These are phyloP conservation scores for Colletes collaris DNA, from an alignment of 2,888 invertebrate species.

Conservation along the genomic window DNA sequence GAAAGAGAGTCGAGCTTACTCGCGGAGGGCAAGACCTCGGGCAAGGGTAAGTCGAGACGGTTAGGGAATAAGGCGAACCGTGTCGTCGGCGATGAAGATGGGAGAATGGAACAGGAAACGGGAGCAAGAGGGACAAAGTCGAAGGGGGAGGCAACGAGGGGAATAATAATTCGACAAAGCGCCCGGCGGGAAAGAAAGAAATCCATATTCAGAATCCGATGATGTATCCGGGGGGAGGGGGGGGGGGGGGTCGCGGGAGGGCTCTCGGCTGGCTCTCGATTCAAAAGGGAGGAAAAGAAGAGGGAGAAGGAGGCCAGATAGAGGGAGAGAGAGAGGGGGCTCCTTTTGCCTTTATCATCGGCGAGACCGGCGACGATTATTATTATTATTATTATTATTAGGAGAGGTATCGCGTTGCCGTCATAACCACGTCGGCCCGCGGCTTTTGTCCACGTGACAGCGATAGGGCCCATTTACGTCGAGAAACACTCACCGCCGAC, in stretches of 20 bases:
- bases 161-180: slow-evolving; percentile 77
- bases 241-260: slow-evolving; percentile 56
- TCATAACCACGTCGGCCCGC: slow-evolving; percentile 80
- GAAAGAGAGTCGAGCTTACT: slow-evolving; percentile 38
- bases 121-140: background rate
- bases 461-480: slow-evolving; percentile 78
- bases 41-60: slow-evolving; percentile 57
- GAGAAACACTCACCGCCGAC: slow-evolving; percentile 72
- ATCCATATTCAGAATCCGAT: slow-evolving; percentile 80
- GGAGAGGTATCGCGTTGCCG: slow-evolving; percentile 80
- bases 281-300: slow-evolving; percentile 28
- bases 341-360: slow-evolving; percentile 73
- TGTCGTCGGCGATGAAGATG: slow-evolving; percentile 6
- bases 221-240: slow-evolving; percentile 74
- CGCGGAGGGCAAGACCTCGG: slow-evolving; percentile 19
- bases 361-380: slow-evolving; percentile 55
- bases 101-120: background rate
- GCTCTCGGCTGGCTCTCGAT: slow-evolving; percentile 43
- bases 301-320: background rate
- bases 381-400: slow-evolving; percentile 66
- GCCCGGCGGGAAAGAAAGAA: slow-evolving; percentile 74
- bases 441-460: slow-evolving; percentile 79
- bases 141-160: slow-evolving; percentile 24
- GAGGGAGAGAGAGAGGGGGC: slow-evolving; percentile 35
- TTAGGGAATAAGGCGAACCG: slow-evolving; percentile 51